These are phyloP conservation scores for Eustalomyia histrio DNA, from an alignment of 2,888 invertebrate species.

Conservation along the genomic window DNA sequence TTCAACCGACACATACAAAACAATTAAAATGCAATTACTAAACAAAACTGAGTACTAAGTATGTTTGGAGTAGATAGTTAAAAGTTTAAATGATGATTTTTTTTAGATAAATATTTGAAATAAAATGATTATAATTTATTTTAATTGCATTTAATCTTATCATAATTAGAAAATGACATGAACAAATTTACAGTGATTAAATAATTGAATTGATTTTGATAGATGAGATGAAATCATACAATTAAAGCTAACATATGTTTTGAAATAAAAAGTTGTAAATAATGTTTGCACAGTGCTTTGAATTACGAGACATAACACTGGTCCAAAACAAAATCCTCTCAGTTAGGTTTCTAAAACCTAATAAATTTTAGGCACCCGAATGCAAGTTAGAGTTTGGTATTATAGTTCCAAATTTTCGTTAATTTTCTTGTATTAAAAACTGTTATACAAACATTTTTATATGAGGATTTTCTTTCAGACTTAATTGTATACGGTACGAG, in stretches of 20 bases:
- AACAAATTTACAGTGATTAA: constrained; percentile 4
- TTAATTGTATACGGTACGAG: no score
- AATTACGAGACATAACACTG: no score
- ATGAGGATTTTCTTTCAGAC: no score
- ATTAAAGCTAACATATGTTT: background rate
- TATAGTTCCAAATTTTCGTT: no score
- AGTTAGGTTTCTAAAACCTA: no score
- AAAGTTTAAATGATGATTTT: background rate
- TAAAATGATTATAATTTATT: background rate
- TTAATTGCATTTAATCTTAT: background rate
- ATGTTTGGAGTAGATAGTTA: constrained; percentile 23
- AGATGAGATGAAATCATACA: background rate
- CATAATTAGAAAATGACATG: background rate
- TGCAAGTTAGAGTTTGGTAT: no score
- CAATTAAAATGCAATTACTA: constrained; percentile 57
- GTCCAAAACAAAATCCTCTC: no score
- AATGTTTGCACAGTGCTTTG: background rate
- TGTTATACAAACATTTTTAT: no score
- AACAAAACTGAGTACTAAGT: background rate
- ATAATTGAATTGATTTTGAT: background rate
- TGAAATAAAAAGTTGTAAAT: background rate
- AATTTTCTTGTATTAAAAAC: no score
- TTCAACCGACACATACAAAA: constrained; percentile 39
- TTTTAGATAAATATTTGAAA: background rate
- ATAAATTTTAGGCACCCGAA: no score